phyloP scores from a whole-genome alignment of 2,888 invertebrate species.

The Volucella bombylans region DNA sequence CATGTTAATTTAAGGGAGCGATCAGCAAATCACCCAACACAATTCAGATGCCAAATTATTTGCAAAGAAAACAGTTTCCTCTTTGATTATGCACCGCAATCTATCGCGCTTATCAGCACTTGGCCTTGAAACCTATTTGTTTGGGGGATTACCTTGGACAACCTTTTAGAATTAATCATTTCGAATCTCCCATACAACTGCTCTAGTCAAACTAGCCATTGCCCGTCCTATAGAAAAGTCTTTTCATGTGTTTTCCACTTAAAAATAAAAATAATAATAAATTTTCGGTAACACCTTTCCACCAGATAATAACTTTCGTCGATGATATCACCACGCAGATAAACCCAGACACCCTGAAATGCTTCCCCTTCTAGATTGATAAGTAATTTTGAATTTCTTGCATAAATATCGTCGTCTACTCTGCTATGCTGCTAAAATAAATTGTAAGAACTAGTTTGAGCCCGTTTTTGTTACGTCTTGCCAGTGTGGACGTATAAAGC shows the following conservation, averaged over 20 bases:
- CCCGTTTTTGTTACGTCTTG: constrained; percentile 24
- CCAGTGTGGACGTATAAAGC: constrained; percentile 28
- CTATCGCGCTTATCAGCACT: too few relatives aligned
- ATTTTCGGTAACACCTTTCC: background rate
- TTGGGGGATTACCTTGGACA: too few relatives aligned
- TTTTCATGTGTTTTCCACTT: background rate
- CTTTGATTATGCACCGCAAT: too few relatives aligned
- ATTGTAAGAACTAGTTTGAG: constrained; percentile 52
- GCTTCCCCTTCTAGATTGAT: constrained; percentile 37
- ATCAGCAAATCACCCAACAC: too few relatives aligned
- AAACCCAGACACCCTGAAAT: constrained; percentile 11
- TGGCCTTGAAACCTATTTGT: too few relatives aligned
- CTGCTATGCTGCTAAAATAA: background rate
- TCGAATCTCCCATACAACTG: too few relatives aligned
- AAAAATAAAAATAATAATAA: background rate
- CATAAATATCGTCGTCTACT: constrained; percentile 7
- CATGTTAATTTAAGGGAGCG: too few relatives aligned
- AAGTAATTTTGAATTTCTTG: constrained; percentile 17
- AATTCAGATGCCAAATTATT: too few relatives aligned
- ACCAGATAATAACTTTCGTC: constrained; percentile 32
- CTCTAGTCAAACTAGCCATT: too few relatives aligned
- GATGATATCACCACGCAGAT: constrained; percentile 63
- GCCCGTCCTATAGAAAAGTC: too few relatives aligned
- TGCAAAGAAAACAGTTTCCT: too few relatives aligned
- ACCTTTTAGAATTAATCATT: too few relatives aligned